Evolutionary conservation across 2,888 invertebrate genomes (phyloP).

Genomic region (Standfussiana lucernea): DNA sequence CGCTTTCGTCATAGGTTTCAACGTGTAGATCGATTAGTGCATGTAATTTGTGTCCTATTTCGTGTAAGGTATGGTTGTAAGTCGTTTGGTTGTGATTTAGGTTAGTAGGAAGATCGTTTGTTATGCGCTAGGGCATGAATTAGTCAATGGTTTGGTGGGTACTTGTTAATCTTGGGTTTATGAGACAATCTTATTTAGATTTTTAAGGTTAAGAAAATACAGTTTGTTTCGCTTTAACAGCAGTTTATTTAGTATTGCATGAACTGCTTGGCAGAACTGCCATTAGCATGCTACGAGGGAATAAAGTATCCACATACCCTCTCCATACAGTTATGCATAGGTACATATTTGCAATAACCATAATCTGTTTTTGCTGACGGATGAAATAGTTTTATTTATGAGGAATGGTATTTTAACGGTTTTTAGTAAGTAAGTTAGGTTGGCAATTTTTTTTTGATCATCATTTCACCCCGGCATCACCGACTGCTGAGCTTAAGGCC

Average conservation of each 20-base stretch:
- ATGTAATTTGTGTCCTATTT: constrained; percentile 40
- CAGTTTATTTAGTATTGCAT: not conserved
- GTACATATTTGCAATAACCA: not conserved
- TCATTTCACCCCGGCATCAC: not conserved
- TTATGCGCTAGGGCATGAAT: constrained; percentile 20
- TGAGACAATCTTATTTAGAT: too few species aligned
- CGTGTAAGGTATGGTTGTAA: constrained; percentile 1
- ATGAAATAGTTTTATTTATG: not conserved
- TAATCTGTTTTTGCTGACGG: not conserved
- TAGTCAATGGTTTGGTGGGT: constrained; percentile 17
- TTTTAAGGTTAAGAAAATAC: not conserved
- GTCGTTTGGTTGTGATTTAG: constrained; percentile 41
- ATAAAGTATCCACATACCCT: too few species aligned
- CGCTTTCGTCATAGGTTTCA: constrained; percentile 61
- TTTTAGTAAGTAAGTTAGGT: not conserved
- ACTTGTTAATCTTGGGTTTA: constrained; percentile 17
- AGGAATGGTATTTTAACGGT: not conserved
- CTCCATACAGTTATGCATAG: not conserved
- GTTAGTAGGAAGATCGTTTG: constrained; percentile 46
- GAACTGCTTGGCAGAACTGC: not conserved
- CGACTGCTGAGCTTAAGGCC: too few species aligned
- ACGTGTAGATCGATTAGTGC: constrained; percentile 19
- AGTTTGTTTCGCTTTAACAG: not conserved
- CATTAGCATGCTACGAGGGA: not conserved
- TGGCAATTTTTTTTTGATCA: not conserved